A percentile compares a stretch with the other conserved stretches of the same genome.
Conservation (phyloP, 2,888 invertebrate genomes). For the Sphaeridia pumilis region DNA sequence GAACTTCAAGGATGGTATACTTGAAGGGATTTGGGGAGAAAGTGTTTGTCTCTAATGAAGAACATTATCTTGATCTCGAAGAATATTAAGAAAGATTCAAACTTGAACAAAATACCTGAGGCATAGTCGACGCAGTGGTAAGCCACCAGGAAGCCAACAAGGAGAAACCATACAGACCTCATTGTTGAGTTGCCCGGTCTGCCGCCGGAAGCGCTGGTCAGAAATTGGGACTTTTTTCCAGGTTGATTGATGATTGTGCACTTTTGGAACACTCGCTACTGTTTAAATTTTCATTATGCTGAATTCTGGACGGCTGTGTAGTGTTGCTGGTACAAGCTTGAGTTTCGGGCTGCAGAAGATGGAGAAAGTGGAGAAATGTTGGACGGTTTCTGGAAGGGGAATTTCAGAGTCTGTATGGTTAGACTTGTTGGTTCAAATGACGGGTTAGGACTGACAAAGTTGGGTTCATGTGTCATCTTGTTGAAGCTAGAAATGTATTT, state of each 20-base stretch:
- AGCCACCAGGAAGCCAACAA: conserved; percentile 32
- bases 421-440: conserved; percentile 20
- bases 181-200: conserved; percentile 12
- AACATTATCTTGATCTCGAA: too few relatives aligned
- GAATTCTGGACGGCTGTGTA: too few relatives aligned
- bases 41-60: too few relatives aligned
- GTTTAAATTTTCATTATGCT: too few relatives aligned
- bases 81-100: too few relatives aligned
- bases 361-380: conserved; percentile 3
- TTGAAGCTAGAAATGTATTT: neutral
- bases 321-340: neutral
- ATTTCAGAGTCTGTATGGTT: conserved; percentile 17
- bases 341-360: too few relatives aligned
- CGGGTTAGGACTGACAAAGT: conserved; percentile 25
- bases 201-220: neutral
- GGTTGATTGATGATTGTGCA: too few relatives aligned
- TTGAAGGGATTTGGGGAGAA: too few relatives aligned
- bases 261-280: too few relatives aligned
- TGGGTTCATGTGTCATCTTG: conserved; percentile 5
- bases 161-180: conserved; percentile 34
- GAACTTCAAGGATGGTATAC: neutral
- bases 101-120: conserved; percentile 21
- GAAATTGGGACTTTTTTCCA: too few relatives aligned
- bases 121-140: conserved; percentile 33
- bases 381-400: neutral